Conservation (phyloP, 2,888 invertebrate genomes). For the Epirrhoe tristata region DNA sequence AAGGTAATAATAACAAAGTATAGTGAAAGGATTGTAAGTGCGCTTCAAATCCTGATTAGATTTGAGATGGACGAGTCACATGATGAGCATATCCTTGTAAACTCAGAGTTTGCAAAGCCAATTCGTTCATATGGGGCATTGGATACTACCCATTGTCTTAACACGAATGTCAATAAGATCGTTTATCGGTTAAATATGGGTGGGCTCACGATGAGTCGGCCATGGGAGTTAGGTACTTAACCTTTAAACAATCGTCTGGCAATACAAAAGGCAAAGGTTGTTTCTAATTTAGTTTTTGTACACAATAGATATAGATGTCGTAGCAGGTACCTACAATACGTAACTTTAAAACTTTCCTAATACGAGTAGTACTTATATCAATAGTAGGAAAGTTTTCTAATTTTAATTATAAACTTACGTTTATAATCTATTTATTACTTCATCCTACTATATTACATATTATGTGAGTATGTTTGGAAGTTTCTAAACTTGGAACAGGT, state of each 20-base stretch:
- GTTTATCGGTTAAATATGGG: slow-evolving; percentile 52
- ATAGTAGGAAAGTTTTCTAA: no score
- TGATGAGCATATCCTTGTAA: slow-evolving; percentile 24
- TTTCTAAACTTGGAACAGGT: no score
- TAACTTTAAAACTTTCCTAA: no score
- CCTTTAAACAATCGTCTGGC: slow-evolving; percentile 27
- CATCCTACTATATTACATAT: no score
- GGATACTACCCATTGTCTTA: slow-evolving; percentile 62
- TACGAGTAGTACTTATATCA: no score
- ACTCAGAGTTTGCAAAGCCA: slow-evolving; percentile 49
- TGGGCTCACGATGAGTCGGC: slow-evolving; percentile 38
- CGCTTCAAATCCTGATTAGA: background rate
- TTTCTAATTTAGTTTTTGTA: background rate
- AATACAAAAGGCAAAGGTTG: slow-evolving; percentile 8
- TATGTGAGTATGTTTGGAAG: no score
- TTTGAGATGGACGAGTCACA: background rate
- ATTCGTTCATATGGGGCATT: slow-evolving; percentile 50
- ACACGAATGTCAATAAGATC: slow-evolving; percentile 55
- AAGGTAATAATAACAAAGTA: no score
- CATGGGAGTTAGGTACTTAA: slow-evolving; percentile 32
- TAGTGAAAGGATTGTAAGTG: no score
- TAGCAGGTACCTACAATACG: no score
- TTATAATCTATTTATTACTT: no score
- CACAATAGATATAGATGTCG: background rate
- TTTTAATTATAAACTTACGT: no score